Base-by-base conservation (phyloP, 2,797 vertebrate genomes). In the Erpetoichthys calabaricus region DNA sequence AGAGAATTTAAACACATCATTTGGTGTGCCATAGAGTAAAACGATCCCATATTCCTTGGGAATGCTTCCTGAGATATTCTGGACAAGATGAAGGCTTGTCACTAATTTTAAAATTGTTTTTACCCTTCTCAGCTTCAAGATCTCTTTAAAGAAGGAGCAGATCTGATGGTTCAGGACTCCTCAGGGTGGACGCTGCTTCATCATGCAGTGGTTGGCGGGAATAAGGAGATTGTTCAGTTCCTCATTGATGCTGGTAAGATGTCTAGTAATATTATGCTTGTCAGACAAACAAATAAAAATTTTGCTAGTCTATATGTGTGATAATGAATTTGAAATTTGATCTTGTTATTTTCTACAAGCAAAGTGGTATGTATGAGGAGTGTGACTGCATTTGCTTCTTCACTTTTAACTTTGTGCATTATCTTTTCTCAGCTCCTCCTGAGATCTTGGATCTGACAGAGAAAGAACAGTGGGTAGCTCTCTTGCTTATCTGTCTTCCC, bases 171-270 rank as follows among this genome's bases (percentile, higher is more conserved):
- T 56, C 73, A 85, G 59, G 93, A 97, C 50, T 64, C 70, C 5
- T 80, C 64, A 0, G 86, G 90, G 49, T 84, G 86, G 67, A 95
- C 89, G 0, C 73, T 96, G 49, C 75, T 98, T 10, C 90, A 98
- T 70, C 86, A 92, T 0, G 93, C 94, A 0, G 91, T 92, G 63
- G 75, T 74, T 45, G 69, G 80, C 0, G 91, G 91, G 62, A 91
- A 85, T 80, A 97, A 97, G 71, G 92, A 98, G 54, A 87, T 87
- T 42, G 94, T 96, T 63, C 88, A 81, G 71, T 97, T 90, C 75
- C 84, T 98, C 70, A 84, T 95, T 0, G 88, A 93, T 66, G 86
- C 92, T 0, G 89, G 94, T 97, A 74, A 85, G 75, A 44, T 6
- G 10, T 25, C 25, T 54, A 4, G 3, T 44, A 44, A 55, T 55